Evolutionary conservation across 2,797 vertebrate genomes (phyloP).

Genomic region (Balearica regulorum): DNA sequence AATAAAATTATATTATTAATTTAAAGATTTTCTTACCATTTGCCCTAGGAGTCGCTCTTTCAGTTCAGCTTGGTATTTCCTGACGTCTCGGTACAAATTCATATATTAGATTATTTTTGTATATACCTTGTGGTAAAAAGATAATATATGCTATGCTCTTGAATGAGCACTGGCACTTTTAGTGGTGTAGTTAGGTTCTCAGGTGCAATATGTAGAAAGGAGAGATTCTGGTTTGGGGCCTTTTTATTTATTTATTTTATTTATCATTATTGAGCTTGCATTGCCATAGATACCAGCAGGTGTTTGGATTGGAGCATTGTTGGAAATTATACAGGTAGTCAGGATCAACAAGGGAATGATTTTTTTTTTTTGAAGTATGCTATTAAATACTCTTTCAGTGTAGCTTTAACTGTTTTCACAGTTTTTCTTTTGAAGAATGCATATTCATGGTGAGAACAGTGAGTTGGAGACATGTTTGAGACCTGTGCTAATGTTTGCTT

Average conservation of each 20-base stretch:
- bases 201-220: neutral
- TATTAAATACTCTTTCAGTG: neutral
- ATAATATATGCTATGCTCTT: neutral
- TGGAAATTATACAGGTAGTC: neutral
- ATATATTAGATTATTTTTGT: neutral
- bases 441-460: neutral
- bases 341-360: neutral
- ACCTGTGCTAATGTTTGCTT: neutral
- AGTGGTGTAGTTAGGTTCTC: neutral
- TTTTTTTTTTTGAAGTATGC: neutral
- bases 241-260: neutral
- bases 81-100: neutral
- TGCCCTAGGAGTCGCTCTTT: neutral
- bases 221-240: neutral
- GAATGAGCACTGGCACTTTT: neutral
- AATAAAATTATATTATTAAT: neutral
- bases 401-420: neutral
- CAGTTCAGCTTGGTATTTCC: neutral
- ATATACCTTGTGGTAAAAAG: neutral
- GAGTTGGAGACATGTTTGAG: neutral
- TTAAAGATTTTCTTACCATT: neutral
- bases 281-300: neutral
- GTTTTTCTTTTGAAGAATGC: neutral
- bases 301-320: neutral
- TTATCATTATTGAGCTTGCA: neutral